Evolutionary conservation across 1,140 invertebrate species (phyloP).

Genomic region (Adoxophyes honmai): DNA sequence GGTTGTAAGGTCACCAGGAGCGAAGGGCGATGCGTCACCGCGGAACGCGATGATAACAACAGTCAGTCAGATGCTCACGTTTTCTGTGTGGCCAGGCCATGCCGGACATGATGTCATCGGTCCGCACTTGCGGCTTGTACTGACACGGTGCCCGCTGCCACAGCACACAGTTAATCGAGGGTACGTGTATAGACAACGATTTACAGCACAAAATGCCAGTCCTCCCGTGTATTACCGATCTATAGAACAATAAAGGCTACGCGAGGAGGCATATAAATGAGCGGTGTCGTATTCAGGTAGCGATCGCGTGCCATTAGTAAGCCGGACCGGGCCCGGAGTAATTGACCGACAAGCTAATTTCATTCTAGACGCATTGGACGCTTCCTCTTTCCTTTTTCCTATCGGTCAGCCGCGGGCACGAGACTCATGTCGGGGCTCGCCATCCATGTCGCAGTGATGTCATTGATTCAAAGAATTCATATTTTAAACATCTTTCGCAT

Average conservation of each 20-base stretch:
- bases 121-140: slow-evolving; percentile 54
- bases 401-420: slow-evolving; percentile 64
- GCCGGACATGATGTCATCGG: slow-evolving; percentile 69
- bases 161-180: slow-evolving; percentile 60
- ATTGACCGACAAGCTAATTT: slow-evolving; percentile 72
- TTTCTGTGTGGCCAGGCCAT: slow-evolving; percentile 57
- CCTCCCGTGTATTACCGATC: slow-evolving; percentile 73
- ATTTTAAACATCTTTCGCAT: no score
- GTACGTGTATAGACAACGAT: slow-evolving; percentile 70
- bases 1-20: slow-evolving; percentile 9
- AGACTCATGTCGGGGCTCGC: slow-evolving; percentile 32
- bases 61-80: slow-evolving; percentile 40
- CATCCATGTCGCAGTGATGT: slow-evolving; percentile 19
- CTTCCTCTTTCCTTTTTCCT: slow-evolving; percentile 76
- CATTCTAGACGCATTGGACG: slow-evolving; percentile 68
- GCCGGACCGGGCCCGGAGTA: slow-evolving; percentile 58
- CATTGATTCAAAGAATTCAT: background rate
- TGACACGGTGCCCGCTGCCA: slow-evolving; percentile 44
- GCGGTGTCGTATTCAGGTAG: slow-evolving; percentile 55
- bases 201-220: slow-evolving; percentile 71
- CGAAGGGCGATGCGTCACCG: slow-evolving; percentile 41
- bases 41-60: slow-evolving; percentile 31
- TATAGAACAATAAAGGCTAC: slow-evolving; percentile 72
- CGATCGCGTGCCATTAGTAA: slow-evolving; percentile 67
- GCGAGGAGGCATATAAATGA: slow-evolving; percentile 62